phyloP scores from a whole-genome alignment of 2,113 vertebrate genomes.

The Tor tambroides region DNA sequence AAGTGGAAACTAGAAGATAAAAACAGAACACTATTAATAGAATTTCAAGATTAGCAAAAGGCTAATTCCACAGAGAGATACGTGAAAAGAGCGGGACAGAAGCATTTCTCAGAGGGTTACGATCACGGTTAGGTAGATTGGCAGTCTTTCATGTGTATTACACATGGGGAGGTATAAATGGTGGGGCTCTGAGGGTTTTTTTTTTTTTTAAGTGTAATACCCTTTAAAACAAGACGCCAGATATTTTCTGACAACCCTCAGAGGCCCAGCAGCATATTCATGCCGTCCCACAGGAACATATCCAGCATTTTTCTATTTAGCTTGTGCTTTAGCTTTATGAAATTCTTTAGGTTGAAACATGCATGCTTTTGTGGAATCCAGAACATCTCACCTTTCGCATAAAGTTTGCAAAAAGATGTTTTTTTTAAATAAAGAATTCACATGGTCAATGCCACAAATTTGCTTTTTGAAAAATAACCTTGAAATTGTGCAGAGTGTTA shows the following conservation, averaged over 20 bases:
- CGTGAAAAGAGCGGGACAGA: not conserved
- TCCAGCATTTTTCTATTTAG: not conserved
- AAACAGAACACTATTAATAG: conserved; percentile 10
- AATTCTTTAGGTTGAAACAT: not conserved
- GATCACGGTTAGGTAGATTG: not conserved
- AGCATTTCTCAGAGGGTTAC: conserved; percentile 21
- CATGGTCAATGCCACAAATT: not conserved
- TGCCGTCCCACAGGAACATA: not conserved
- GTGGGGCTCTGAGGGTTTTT: not conserved
- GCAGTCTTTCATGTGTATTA: conserved; percentile 12
- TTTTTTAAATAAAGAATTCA: not conserved
- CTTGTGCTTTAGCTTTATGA: not conserved
- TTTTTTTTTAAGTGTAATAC: conserved; percentile 51
- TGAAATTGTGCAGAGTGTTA: not conserved
- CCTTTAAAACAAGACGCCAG: conserved; percentile 67
- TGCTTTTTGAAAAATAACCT: not conserved
- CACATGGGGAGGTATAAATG: conserved; percentile 14
- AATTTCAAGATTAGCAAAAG: not conserved
- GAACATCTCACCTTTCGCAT: too few relatives aligned
- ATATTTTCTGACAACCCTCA: conserved; percentile 55
- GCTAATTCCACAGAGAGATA: not conserved
- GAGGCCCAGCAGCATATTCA: conserved; percentile 20
- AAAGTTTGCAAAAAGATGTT: not conserved
- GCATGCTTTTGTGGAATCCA: not conserved
- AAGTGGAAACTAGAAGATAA: not conserved